A percentile compares a stretch with the other conserved stretches of the same genome.
phyloP scores from a whole-genome alignment of 2,113 vertebrate genomes.

The Urocolius indicus region DNA sequence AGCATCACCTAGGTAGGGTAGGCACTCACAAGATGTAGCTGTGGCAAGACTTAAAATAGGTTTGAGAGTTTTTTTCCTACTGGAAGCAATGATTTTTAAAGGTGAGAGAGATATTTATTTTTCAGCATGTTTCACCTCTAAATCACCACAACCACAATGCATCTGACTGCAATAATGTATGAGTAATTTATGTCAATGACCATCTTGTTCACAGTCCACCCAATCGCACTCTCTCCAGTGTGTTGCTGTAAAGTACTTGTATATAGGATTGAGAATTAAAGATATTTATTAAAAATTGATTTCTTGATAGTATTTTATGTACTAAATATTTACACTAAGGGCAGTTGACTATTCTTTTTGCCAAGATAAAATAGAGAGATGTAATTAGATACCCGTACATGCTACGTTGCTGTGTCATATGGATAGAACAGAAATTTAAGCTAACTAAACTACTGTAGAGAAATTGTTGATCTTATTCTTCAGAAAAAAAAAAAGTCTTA shows the following conservation, averaged over 20 bases:
- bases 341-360: conserved; percentile 45
- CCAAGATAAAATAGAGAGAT: conserved; percentile 41
- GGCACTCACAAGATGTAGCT: neutral
- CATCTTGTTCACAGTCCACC: conserved; percentile 66
- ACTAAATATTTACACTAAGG: conserved; percentile 70
- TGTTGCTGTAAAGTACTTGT: conserved; percentile 88
- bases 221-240: conserved; percentile 76
- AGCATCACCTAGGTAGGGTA: neutral
- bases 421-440: conserved; percentile 46
- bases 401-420: conserved; percentile 36
- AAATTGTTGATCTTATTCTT: conserved; percentile 6
- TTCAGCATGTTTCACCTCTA: conserved; percentile 56
- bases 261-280: conserved; percentile 88
- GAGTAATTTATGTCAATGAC: conserved; percentile 71
- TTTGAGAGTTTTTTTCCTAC: neutral
- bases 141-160: conserved; percentile 77
- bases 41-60: neutral
- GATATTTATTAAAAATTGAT: conserved; percentile 92
- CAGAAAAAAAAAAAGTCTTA: conserved; percentile 43
- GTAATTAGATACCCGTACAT: conserved; percentile 17
- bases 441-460: conserved; percentile 53
- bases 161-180: conserved; percentile 86
- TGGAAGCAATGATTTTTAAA: conserved; percentile 18
- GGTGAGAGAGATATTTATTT: conserved; percentile 78
- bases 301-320: conserved; percentile 79